Base-by-base conservation (phyloP, 2,113 vertebrate genomes). In the Poeciliopsis turrubarensis region DNA sequence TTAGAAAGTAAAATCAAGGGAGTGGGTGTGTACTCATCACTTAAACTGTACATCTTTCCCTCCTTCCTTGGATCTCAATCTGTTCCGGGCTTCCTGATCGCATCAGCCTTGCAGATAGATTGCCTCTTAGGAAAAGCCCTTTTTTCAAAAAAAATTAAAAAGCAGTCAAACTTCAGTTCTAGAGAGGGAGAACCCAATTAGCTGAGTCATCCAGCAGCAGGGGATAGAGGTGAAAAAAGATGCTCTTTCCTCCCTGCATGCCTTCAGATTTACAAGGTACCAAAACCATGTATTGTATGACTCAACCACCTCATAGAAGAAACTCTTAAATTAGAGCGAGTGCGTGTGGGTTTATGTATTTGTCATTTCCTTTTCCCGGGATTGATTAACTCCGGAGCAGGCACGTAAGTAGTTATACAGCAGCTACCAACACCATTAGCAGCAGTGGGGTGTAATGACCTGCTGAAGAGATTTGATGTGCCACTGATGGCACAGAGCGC, bases 151-250 rank as follows among this genome's bases (percentile, higher is more conserved):
- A 9, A 25, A n/a, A 2, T 34, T 10, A 54, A n/a, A 25, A 60
- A 70, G 74, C 79, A 61, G 75, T 76, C 74, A 78, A 79, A 86
- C 81, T 79, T 87, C 60, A 61, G 81, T 86, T 75, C 72, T 72
- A 78, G 29, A 88, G 85, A 14, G 19, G 74, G 78, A 83, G 75
- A 77, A 82, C 72, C 87, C 76, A 39, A 76, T 81, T 39, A 85
- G 83, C 86, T 92, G 89, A 93, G 89, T 92, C 90, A 92, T 91
- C 70, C 78, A 82, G 71, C 70, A 84, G 78, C 77, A 77, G 67
- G 68, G 67, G 64, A 65, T 80, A 34, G 60, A 51, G 47, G 29
- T 29, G 1, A 65, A 74, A 62, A 60, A 82, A 68, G 85, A 75
- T 13, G 63, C 75, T 76, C 72, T 71, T 51, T 80, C 72, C 64